These are phyloP conservation scores for Sylvia borin DNA, from an alignment of 2,797 vertebrate genomes.

Conservation along the genomic window DNA sequence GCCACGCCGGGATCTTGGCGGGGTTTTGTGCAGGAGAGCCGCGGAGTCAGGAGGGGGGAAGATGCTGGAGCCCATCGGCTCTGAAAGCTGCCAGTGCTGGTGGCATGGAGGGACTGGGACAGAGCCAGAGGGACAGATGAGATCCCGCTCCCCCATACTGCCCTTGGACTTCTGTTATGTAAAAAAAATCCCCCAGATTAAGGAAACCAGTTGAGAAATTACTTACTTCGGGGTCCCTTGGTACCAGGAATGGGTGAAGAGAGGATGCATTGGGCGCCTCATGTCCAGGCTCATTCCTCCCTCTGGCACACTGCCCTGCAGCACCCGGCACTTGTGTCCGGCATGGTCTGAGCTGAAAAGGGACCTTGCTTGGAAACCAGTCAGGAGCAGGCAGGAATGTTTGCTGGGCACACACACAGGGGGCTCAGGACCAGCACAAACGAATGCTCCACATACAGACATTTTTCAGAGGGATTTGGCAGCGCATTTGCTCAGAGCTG, in stretches of 20 bases:
- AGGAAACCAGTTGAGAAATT: neutral
- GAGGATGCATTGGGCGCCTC: accelerated
- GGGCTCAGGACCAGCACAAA: neutral
- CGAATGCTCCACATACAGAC: accelerated
- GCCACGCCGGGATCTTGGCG: neutral
- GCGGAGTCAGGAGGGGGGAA: accelerated
- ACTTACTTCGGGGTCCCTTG: neutral
- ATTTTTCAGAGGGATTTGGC: neutral
- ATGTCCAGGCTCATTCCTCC: neutral
- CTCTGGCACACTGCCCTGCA: neutral
- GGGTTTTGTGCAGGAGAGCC: neutral
- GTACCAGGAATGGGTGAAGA: accelerated
- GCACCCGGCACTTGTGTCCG: accelerated
- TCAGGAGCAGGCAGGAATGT: neutral
- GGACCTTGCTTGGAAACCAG: neutral
- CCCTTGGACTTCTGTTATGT: neutral
- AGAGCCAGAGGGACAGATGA: neutral
- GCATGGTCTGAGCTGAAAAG: neutral
- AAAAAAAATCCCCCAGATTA: neutral
- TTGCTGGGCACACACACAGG: neutral
- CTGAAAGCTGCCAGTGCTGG: neutral
- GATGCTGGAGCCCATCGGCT: neutral
- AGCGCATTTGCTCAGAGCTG: neutral
- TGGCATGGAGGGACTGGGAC: neutral
- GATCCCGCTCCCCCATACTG: accelerated